Percentiles rank a stretch among this genome's conserved stretches.
These are phyloP conservation scores for Aythya baeri DNA, from an alignment of 2,113 vertebrate species.

Conservation along the genomic window DNA sequence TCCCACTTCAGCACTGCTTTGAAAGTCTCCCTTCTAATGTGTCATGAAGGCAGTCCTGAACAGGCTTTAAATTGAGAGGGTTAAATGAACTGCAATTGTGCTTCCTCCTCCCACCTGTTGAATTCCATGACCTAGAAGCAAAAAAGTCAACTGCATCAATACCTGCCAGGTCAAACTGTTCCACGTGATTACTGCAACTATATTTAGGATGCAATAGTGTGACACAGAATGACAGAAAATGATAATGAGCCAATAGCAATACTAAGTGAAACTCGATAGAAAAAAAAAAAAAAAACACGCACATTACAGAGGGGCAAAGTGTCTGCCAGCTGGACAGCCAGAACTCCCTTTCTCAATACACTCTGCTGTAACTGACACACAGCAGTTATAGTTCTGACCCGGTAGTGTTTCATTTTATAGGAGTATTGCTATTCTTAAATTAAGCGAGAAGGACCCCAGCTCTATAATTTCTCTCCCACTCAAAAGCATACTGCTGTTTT, in stretches of 20 bases:
- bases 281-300: background rate
- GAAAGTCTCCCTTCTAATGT: conserved; percentile 60
- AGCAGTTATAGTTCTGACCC: background rate
- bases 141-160: conserved; percentile 3
- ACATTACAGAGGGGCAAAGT: background rate
- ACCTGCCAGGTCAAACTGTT: background rate
- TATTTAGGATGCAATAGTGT: background rate
- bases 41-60: conserved; percentile 54
- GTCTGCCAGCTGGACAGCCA: background rate
- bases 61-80: conserved; percentile 36
- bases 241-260: background rate
- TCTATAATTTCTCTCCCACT: conserved; percentile 28
- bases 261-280: background rate
- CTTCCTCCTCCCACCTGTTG: conserved; percentile 23
- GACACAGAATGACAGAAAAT: background rate
- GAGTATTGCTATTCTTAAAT: conserved; percentile 34
- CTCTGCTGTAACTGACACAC: background rate
- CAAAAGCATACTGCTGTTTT: conserved; percentile 44
- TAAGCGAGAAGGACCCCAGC: background rate
- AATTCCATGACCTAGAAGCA: conserved; percentile 5
- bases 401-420: background rate
- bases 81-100: background rate
- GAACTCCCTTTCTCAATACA: background rate
- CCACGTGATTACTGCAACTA: background rate
- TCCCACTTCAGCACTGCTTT: conserved; percentile 50